Evolutionary conservation across 2,113 vertebrate species (phyloP), one percentile per base, ranked within the genome.

Genomic region (Pangasianodon hypophthalmus): DNA sequence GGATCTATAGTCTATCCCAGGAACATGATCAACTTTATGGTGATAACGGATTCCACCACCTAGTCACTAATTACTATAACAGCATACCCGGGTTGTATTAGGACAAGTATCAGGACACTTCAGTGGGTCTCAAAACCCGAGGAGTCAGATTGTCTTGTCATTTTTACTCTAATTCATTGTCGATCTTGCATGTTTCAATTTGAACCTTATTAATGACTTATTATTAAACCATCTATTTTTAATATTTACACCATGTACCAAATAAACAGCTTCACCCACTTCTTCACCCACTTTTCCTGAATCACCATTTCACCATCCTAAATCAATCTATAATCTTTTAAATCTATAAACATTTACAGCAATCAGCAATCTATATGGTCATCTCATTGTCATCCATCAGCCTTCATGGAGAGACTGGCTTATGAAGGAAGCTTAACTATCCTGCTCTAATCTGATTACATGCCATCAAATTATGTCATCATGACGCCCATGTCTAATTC

Each of bases 361-460:
- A 44, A 84, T 60, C 37, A 84, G 37, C 82, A 46, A 14, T 62
- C 24, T 81, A 80, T 73, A 77, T 52, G 6, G 19, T 64, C 44
- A 44, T 79, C 73, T 86, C 21, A n/a, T 50, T 62, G 82, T 84
- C 82, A 16, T 60, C 19, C 75, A 73, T 71, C 10, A 50, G 75
- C 82, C 75, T 71, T 44, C 58, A 88, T 62, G 18, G 5, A 41
- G 37, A 37, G 41, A 44, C 60, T 62, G 32, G 46, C 18, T 88
- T 18, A 48, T 50, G 54, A 52, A 85, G 73, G 52, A 81, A 77
- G 50, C 48, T 80, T 91, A 87, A 90, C 84, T 88, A 84, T 71
- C 73, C 83, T 81, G 64, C 87, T 77, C 52, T 90, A 93, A 93
- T 93, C 92, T 90, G 91, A 90, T 93, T 93, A 93, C 83, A 90